Base-by-base conservation (phyloP, 2,797 vertebrate genomes). In the Enteromius viviparus region DNA sequence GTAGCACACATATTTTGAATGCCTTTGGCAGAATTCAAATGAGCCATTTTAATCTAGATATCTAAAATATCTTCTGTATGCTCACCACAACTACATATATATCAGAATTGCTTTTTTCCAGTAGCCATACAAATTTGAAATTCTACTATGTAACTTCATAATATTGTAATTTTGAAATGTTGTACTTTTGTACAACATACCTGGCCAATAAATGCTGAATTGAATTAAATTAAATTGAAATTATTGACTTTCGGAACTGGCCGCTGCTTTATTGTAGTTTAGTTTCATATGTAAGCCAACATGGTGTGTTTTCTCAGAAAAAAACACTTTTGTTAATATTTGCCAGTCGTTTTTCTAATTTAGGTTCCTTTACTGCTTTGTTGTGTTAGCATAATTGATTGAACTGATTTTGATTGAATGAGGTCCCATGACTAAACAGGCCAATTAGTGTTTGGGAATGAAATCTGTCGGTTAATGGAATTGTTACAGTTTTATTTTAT, bases 401-500 rank as follows among this genome's bases (percentile, higher is more conserved):
- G 29, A 53, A 29, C 55, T 65, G 78, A 79, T 79, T 85, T 66
- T 49, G 78, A 82, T 81, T 72, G 79, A 85, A 84, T 55, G 34
- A 80, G 69, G 72, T 51, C 62, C 78, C 68, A 60, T 76, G 62
- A 58, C 78, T 81, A 80, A 76, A 80, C 72, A 69, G 58, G 68
- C 40, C 79, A 74, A 66, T 84, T 47, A 45, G 47, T 62, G 42
- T 87, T 86, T 82, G 65, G 62, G 11, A 81, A 76, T 45, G 55
- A 71, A 75, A 76, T 86, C 65, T 72, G 47, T 82, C 11, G 42
- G 72, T 76, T 85, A 83, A 84, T 69, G 78, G 82, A 66, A 70
- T 62, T 84, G 71, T 84, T 76, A 81, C 80, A 64, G 62, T 66
- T 66, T 75, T 76, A 32, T 82, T 82, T 45, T 76, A 60, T 88